Base-by-base conservation (phyloP, 2,113 vertebrate species). In the Cyprinodon variegatus region DNA sequence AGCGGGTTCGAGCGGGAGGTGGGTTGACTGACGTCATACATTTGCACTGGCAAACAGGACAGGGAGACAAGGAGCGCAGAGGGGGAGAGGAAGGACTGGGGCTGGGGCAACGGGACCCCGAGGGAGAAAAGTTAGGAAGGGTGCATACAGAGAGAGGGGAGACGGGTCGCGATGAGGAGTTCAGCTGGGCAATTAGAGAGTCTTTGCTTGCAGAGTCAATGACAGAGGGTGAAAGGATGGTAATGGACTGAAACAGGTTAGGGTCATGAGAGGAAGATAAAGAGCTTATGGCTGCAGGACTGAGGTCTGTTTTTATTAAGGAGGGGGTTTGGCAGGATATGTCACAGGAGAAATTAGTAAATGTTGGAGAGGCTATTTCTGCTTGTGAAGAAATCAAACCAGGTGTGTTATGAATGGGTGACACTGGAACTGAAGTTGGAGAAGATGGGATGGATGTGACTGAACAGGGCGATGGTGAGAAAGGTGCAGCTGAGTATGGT, bases 41-140 rank as follows among this genome's bases (percentile, higher is more conserved):
- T 86, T 86, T 89, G 90, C 92, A 93, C 88, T 94, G 94, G 92
- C 95, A 82, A 90, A 87, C 62, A 71, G 86, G 91, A 77, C 92
- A 82, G 65, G 91, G 93, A 90, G 89, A 94, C 81, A 92, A 90
- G 82, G 92, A 91, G 86, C 90, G 92, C 81, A 94, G 63, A 77
- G 94, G 94, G 64, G 92, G 91, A 86, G 95, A 94, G 76, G 84
- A 78, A 90, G 92, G 91, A 72, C 39, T 22, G 9, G 94, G 94
- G 82, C 94, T 93, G 1, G 83, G 48, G 72, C 87, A 90, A 64
- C 46, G 59, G 4, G 91, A 87, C n/a, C 79, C 79, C 22, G 89
- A 92, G 81, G 90, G 89, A 72, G 81, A 91, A 64, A 92, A 2
- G 4, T 67, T 61, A 59, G 86, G 81, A 29, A 87, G 72, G 43